Percentiles rank a stretch among this genome's conserved stretches.
Evolutionary conservation across 2,113 vertebrate species (phyloP).

Genomic region (Triplophysa siluroides): DNA sequence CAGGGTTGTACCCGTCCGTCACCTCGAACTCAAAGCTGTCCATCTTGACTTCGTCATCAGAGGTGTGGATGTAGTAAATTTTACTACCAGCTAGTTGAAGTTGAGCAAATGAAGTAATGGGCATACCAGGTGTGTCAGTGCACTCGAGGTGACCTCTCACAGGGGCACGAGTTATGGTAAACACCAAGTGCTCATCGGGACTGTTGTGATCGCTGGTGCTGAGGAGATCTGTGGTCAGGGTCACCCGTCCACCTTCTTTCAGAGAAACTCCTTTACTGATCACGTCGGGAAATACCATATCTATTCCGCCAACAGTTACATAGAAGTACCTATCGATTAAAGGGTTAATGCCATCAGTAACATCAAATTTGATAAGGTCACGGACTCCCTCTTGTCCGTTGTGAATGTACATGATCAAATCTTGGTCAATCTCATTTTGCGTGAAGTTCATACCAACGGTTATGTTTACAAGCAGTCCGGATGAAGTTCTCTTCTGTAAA

Average conservation of each 20-base stretch:
- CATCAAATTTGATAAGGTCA: conserved; percentile 95
- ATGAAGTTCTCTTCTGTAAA: conserved; percentile 75
- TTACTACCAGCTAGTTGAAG: conserved; percentile 94
- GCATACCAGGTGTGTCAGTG: conserved; percentile 83
- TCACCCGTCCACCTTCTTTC: conserved; percentile 90
- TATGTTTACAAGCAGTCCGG: conserved; percentile 80
- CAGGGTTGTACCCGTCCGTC: conserved; percentile 91
- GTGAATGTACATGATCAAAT: conserved; percentile 83
- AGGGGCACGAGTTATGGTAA: conserved; percentile 90
- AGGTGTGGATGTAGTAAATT: conserved; percentile 92
- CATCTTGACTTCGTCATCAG: conserved; percentile 93
- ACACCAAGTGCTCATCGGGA: conserved; percentile 91
- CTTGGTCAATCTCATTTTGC: conserved; percentile 88
- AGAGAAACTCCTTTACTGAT: conserved; percentile 92
- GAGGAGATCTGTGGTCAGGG: conserved; percentile 91
- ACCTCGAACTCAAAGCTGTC: conserved; percentile 98
- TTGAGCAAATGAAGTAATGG: conserved; percentile 90
- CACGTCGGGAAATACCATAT: conserved; percentile 91
- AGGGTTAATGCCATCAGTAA: conserved; percentile 91
- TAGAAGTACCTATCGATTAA: conserved; percentile 97
- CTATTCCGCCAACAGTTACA: conserved; percentile 85
- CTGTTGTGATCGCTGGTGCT: conserved; percentile 95
- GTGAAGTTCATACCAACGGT: conserved; percentile 93
- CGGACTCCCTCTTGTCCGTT: conserved; percentile 86
- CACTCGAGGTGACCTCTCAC: conserved; percentile 90